Evolutionary conservation across 2,797 vertebrate species (phyloP).

Genomic region (Rhinatrema bivittatum): DNA sequence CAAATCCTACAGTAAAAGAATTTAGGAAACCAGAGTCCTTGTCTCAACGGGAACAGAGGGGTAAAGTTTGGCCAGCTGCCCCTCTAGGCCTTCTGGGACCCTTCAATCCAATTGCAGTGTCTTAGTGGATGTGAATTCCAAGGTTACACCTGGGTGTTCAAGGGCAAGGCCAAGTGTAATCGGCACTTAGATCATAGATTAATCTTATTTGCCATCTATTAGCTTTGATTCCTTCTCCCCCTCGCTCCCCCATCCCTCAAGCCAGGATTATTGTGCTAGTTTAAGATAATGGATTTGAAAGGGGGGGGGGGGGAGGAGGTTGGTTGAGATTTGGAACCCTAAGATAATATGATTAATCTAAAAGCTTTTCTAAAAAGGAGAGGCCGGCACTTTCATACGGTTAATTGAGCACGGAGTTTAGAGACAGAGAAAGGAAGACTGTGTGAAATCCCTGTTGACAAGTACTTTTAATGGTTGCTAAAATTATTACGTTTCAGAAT

Average conservation of each 20-base stretch:
- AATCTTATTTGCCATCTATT: slow-evolving; percentile 99
- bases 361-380: slow-evolving; percentile 90
- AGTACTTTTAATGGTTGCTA: slow-evolving; percentile 53
- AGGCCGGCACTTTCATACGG: slow-evolving; percentile 80
- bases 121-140: slow-evolving; percentile 96
- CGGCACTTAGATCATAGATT: slow-evolving; percentile 99
- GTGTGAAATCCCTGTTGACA: slow-evolving; percentile 60
- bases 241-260: slow-evolving; percentile 91
- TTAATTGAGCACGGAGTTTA: slow-evolving; percentile 94
- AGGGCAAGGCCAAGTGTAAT: slow-evolving; percentile 99
- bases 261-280: slow-evolving; percentile 99
- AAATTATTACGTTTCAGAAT: slow-evolving; percentile 36
- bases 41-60: slow-evolving; percentile 38
- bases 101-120: slow-evolving; percentile 87
- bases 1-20: slow-evolving; percentile 50
- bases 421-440: slow-evolving; percentile 34
- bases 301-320: slow-evolving; percentile 86
- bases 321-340: slow-evolving; percentile 95
- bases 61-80: slow-evolving; percentile 69
- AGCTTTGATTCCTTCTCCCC: slow-evolving; percentile 97
- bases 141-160: slow-evolving; percentile 99
- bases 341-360: slow-evolving; percentile 99
- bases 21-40: slow-evolving; percentile 28
- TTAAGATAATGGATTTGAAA: slow-evolving; percentile 99
- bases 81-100: slow-evolving; percentile 57